Percentiles rank a stretch among this genome's conserved stretches.
These are phyloP conservation scores for Microcebus jonahi DNA, from an alignment of 2,113 vertebrate species.

Conservation along the genomic window DNA sequence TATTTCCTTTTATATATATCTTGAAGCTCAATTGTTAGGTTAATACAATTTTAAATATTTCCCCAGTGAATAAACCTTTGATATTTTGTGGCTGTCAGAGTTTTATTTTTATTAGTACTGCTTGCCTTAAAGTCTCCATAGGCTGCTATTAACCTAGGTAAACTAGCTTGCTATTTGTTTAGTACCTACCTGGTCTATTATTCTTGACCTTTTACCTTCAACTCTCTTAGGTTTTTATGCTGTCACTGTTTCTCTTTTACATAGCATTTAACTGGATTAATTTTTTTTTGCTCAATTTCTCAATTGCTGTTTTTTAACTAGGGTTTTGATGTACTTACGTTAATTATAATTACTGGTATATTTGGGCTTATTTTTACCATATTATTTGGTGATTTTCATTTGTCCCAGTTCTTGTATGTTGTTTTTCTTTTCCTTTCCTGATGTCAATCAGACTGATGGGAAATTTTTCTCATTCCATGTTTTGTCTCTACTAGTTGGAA, in stretches of 20 bases:
- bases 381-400: not conserved
- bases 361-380: not conserved
- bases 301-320: not conserved
- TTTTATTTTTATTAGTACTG: not conserved
- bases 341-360: not conserved
- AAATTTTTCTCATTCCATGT: not conserved
- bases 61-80: not conserved
- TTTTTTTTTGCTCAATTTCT: not conserved
- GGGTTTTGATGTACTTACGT: not conserved
- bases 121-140: not conserved
- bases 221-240: not conserved
- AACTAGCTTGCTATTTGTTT: not conserved
- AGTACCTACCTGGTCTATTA: not conserved
- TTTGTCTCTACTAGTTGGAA: not conserved
- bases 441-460: not conserved
- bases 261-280: not conserved
- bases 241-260: not conserved
- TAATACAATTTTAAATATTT: not conserved
- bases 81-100: not conserved
- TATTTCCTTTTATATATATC: not conserved
- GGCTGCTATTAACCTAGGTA: not conserved
- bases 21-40: not conserved
- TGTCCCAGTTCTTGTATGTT: not conserved
- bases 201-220: not conserved
- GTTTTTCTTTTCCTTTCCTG: not conserved